These are phyloP conservation scores for Ceyx margarethae DNA, from an alignment of 2,113 vertebrate genomes.

Conservation along the genomic window DNA sequence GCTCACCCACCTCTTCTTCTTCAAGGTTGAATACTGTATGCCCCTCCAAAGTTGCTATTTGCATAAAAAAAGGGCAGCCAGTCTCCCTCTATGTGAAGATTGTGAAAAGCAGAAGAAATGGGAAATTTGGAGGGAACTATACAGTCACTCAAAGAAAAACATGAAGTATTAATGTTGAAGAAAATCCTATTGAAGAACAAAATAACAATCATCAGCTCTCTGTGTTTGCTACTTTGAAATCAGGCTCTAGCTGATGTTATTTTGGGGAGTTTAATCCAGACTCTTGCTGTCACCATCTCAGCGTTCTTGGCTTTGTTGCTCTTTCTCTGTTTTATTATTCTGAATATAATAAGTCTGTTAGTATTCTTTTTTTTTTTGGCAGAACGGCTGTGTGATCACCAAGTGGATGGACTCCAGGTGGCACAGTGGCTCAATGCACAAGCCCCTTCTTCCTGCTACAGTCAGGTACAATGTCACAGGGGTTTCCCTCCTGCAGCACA, in stretches of 20 bases:
- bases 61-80: neutral
- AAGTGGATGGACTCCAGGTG: neutral
- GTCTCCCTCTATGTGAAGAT: neutral
- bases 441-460: neutral
- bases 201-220: neutral
- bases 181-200: neutral
- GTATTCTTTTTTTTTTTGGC: neutral
- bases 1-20: neutral
- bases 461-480: neutral
- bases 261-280: conserved; percentile 3
- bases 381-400: neutral
- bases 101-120: neutral
- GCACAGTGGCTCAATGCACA: neutral
- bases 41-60: neutral
- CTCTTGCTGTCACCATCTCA: conserved; percentile 17
- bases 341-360: neutral
- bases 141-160: neutral
- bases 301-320: conserved; percentile 42
- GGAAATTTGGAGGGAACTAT: neutral
- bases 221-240: conserved; percentile 7
- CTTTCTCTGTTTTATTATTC: conserved; percentile 27
- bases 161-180: neutral
- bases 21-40: neutral
- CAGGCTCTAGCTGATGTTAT: conserved; percentile 10
- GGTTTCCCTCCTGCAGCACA: neutral